phyloP scores from a whole-genome alignment of 2,888 invertebrate species.

The Coenonympha arcania region DNA sequence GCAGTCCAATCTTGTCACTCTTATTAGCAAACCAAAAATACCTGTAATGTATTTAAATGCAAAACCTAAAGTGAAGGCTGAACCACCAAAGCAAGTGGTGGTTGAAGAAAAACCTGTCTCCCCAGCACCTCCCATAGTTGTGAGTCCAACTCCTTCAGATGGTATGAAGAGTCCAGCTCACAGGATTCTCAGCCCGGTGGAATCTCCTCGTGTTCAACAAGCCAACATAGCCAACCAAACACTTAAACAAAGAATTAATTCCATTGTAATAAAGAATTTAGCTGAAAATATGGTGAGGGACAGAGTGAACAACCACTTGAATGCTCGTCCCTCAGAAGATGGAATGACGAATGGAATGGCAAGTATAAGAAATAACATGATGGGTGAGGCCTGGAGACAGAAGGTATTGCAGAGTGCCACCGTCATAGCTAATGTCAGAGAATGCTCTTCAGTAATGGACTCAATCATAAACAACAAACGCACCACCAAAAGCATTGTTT shows the following conservation, averaged over 20 bases:
- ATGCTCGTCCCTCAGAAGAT: conserved; percentile 60
- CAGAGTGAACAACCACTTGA: conserved; percentile 65
- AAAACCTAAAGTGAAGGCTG: conserved; percentile 68
- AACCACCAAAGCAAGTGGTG: conserved; percentile 65
- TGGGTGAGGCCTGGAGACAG: conserved; percentile 85
- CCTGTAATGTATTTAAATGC: conserved; percentile 74
- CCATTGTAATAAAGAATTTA: conserved; percentile 88
- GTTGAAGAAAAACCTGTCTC: conserved; percentile 55
- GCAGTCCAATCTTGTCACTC: conserved; percentile 91
- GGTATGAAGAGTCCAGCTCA: conserved; percentile 61
- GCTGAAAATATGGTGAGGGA: conserved; percentile 85
- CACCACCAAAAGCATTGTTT: conserved; percentile 77
- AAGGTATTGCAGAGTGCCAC: conserved; percentile 87
- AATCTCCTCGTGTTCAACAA: conserved; percentile 68
- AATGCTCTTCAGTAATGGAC: conserved; percentile 83
- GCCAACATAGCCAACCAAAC: conserved; percentile 80
- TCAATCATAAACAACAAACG: conserved; percentile 78
- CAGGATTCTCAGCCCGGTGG: conserved; percentile 69
- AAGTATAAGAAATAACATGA: conserved; percentile 59
- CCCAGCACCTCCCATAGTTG: conserved; percentile 52
- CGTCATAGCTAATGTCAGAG: conserved; percentile 85
- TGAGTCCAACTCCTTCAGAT: conserved; percentile 67
- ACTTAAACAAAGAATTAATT: conserved; percentile 90
- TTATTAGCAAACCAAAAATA: conserved; percentile 84
- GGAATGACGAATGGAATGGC: conserved; percentile 62